Evolutionary conservation across 23 tunicate genomes (phyloP).

Genomic region (Clavelina lepadiformis): DNA sequence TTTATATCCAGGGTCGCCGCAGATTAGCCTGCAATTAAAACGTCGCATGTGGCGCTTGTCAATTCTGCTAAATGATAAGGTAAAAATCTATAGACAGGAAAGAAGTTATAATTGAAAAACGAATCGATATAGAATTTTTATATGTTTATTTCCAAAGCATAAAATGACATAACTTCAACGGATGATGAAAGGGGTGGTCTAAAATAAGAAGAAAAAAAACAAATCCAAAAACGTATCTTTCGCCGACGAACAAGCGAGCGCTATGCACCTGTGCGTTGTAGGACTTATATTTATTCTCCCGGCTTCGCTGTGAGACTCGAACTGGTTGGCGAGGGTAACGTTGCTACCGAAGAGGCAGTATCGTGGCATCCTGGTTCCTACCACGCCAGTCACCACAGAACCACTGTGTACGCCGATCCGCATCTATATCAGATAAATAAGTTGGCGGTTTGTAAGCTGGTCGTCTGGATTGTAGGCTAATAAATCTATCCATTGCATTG

Average conservation of each 20-base stretch:
- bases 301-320: constrained; percentile 85
- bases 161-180: no score
- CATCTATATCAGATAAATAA: constrained; percentile 61
- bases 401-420: constrained; percentile 95
- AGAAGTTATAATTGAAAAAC: no score
- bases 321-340: constrained; percentile 87
- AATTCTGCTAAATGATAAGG: neutral
- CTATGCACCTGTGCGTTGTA: constrained; percentile 57
- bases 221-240: no score
- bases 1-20: constrained; percentile 55
- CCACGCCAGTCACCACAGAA: constrained; percentile 86
- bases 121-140: no score
- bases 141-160: no score
- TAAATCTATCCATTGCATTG: no score
- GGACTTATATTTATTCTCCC: constrained; percentile 81
- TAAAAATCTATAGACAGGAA: neutral
- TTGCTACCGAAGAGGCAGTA: constrained; percentile 94
- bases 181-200: no score
- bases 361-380: constrained; percentile 92
- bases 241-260: neutral
- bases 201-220: no score
- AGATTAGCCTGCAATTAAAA: constrained; percentile 21
- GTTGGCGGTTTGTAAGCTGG: no score
- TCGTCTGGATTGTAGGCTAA: no score
- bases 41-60: neutral